These are phyloP conservation scores for Stenurella melanura DNA, from an alignment of 2,888 invertebrate genomes.

Conservation along the genomic window DNA sequence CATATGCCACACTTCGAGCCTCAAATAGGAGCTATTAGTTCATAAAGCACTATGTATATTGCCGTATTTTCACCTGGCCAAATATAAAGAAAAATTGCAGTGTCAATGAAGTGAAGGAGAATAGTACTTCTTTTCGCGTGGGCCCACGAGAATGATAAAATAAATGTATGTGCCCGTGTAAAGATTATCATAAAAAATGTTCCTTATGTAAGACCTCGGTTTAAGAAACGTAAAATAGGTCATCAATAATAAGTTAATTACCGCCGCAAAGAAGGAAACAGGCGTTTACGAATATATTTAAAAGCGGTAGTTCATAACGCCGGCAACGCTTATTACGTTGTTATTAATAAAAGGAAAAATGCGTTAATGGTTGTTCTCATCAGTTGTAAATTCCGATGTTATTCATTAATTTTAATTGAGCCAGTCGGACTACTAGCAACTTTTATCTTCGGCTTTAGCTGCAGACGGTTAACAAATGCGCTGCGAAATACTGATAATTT, in stretches of 20 bases:
- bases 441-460: neutral
- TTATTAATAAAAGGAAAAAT: conserved; percentile 18
- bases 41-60: too few relatives aligned
- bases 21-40: too few relatives aligned
- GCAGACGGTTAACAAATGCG: conserved; percentile 4
- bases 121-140: too few relatives aligned
- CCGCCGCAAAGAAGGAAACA: conserved; percentile 4
- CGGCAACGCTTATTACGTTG: conserved; percentile 22
- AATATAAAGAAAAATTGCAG: too few relatives aligned
- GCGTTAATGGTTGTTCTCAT: conserved; percentile 14
- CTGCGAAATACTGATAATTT: conserved; percentile 5
- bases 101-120: too few relatives aligned
- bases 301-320: neutral
- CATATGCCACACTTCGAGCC: too few relatives aligned
- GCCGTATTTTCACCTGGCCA: too few relatives aligned
- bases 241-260: conserved; percentile 7
- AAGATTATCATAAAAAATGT: too few relatives aligned
- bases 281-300: conserved; percentile 17
- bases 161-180: too few relatives aligned
- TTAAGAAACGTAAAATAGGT: neutral
- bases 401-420: conserved; percentile 26
- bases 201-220: too few relatives aligned
- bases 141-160: too few relatives aligned
- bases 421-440: neutral
- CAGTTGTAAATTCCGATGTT: conserved; percentile 7